These are phyloP conservation scores for Hydrozoanthus gracilis DNA, from an alignment of 92 coral and sea anemone species.

Conservation along the genomic window DNA sequence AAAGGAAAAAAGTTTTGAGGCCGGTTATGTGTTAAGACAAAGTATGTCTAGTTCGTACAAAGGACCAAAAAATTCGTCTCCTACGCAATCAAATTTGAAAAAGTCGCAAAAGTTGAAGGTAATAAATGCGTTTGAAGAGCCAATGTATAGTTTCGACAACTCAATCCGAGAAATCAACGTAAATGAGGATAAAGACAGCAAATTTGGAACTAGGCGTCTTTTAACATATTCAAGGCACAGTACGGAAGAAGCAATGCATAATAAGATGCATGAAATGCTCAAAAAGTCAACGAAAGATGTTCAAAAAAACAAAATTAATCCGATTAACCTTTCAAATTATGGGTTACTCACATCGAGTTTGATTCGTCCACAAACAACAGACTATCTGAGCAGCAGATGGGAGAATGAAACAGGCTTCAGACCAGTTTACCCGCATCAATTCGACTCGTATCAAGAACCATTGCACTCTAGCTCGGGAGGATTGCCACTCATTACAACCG, in stretches of 20 bases:
- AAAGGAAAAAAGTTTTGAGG: neutral
- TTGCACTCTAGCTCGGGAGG: too few relatives aligned
- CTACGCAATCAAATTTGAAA: neutral
- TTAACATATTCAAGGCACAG: neutral
- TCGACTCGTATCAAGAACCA: too few relatives aligned
- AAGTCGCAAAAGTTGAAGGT: neutral
- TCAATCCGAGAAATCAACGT: neutral
- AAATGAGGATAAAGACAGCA: neutral
- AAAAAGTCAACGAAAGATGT: neutral
- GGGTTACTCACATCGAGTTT: neutral
- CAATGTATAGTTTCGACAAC: neutral
- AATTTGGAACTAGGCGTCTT: neutral
- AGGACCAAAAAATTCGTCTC: neutral
- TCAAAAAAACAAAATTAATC: neutral
- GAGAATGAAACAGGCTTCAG: too few relatives aligned
- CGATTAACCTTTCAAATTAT: neutral
- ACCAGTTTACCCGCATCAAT: too few relatives aligned
- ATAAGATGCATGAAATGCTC: neutral
- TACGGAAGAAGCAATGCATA: neutral
- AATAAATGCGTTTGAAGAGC: neutral
- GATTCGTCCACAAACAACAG: too few relatives aligned
- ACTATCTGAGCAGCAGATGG: too few relatives aligned
- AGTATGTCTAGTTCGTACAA: neutral
- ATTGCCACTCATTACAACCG: too few relatives aligned
- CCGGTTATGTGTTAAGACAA: neutral